These are phyloP conservation scores for Lasiommata megera DNA, from an alignment of 2,888 invertebrate species.

Conservation along the genomic window DNA sequence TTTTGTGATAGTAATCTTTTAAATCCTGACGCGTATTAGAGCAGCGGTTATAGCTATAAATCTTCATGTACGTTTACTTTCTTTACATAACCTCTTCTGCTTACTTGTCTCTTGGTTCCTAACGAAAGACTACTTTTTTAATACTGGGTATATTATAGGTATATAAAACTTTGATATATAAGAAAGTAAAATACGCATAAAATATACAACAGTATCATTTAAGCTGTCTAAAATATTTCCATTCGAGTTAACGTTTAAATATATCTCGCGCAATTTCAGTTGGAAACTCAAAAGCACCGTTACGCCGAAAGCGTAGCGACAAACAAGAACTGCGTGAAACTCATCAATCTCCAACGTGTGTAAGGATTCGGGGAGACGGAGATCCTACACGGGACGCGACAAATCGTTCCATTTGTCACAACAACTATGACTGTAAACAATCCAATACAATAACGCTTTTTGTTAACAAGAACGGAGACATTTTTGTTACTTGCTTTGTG, in stretches of 20 bases:
- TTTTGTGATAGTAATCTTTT: too few relatives aligned
- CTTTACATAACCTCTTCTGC: too few relatives aligned
- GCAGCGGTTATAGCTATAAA: too few relatives aligned
- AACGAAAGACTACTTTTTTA: too few relatives aligned
- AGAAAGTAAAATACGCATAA: background rate
- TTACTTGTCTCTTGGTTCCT: too few relatives aligned
- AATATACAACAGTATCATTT: background rate
- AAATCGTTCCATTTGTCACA: slow-evolving; percentile 30
- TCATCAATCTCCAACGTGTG: slow-evolving; percentile 56
- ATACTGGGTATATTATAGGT: too few relatives aligned
- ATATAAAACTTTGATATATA: too few relatives aligned
- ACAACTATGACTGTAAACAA: slow-evolving; percentile 24
- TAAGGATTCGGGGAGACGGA: slow-evolving; percentile 24
- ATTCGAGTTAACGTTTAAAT: background rate
- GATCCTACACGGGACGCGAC: slow-evolving; percentile 22
- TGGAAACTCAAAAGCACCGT: slow-evolving; percentile 50
- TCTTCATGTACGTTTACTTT: too few relatives aligned
- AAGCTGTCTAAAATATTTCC: background rate
- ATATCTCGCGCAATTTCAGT: slow-evolving; percentile 27
- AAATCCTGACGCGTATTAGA: too few relatives aligned
- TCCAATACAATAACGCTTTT: slow-evolving; percentile 15
- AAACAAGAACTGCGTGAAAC: slow-evolving; percentile 45
- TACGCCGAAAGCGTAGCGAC: slow-evolving; percentile 36
- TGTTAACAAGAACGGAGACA: too few relatives aligned
- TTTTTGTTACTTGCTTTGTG: too few relatives aligned